These are phyloP conservation scores for Priocnemis perturbator DNA, from an alignment of 2,888 invertebrate genomes.

Conservation along the genomic window DNA sequence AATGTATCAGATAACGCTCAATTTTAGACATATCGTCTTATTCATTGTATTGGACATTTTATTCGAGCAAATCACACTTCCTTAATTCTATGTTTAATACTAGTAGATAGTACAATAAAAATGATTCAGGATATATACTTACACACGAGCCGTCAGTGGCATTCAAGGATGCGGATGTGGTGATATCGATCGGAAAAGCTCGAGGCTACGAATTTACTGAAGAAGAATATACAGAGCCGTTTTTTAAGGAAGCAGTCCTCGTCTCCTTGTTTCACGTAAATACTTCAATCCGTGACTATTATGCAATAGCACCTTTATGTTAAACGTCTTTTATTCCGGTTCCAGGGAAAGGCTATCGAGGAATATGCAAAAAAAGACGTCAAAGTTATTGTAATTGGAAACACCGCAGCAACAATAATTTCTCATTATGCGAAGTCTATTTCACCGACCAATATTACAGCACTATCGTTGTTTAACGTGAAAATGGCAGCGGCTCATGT, in stretches of 20 bases:
- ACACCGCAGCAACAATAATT: constrained; percentile 42
- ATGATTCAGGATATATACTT: too few relatives aligned
- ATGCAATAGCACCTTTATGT: background rate
- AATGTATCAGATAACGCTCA: too few relatives aligned
- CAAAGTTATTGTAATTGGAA: constrained; percentile 44
- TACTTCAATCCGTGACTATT: background rate
- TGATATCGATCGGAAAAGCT: constrained; percentile 47
- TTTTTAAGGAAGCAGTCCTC: constrained; percentile 38
- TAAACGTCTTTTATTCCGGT: background rate
- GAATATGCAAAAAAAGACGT: constrained; percentile 45
- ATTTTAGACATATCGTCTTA: too few relatives aligned
- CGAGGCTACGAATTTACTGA: constrained; percentile 47
- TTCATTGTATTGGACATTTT: too few relatives aligned
- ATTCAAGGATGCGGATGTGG: constrained; percentile 49
- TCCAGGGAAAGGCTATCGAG: constrained; percentile 47
- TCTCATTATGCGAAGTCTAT: constrained; percentile 43
- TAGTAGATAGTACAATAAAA: too few relatives aligned
- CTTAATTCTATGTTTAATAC: background rate
- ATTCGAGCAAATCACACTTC: background rate
- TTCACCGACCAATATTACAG: constrained; percentile 46
- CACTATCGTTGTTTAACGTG: constrained; percentile 33
- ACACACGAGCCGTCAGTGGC: constrained; percentile 33
- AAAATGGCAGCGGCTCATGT: constrained; percentile 29
- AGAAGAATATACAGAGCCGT: constrained; percentile 36
- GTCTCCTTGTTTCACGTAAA: constrained; percentile 35